These are phyloP conservation scores for Loris lydekkerianus DNA, from an alignment of 2,797 vertebrate species.

Conservation along the genomic window DNA sequence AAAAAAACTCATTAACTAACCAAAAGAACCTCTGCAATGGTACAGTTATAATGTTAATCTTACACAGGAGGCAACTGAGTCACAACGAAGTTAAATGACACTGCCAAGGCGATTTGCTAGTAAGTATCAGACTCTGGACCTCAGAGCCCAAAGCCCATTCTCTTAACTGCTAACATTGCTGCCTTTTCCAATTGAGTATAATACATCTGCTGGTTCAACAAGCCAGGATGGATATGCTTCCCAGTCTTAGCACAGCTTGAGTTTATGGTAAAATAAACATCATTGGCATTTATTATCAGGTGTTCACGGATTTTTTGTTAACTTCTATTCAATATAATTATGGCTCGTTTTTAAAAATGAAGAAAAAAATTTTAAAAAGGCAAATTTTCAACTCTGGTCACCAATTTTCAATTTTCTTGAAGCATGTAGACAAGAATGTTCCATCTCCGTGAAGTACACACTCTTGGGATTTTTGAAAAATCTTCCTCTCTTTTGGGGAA, in stretches of 20 bases:
- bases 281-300: background rate
- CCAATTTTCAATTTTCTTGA: conserved; percentile 10
- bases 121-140: background rate
- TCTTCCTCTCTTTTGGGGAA: background rate
- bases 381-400: background rate
- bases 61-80: background rate
- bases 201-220: background rate
- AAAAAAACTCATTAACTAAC: background rate
- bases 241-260: background rate
- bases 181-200: background rate
- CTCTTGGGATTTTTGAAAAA: background rate
- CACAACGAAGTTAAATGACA: background rate
- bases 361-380: background rate
- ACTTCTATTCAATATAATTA: background rate
- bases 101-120: background rate
- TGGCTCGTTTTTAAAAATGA: conserved; percentile 41
- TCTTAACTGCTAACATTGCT: background rate
- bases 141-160: too few species aligned
- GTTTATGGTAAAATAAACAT: conserved; percentile 22
- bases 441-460: background rate
- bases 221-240: background rate
- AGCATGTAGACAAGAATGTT: background rate
- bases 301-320: background rate
- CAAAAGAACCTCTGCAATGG: background rate
- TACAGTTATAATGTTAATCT: background rate